phyloP scores from a whole-genome alignment of 1,140 invertebrate species.

The Drosophila littoralis region DNA sequence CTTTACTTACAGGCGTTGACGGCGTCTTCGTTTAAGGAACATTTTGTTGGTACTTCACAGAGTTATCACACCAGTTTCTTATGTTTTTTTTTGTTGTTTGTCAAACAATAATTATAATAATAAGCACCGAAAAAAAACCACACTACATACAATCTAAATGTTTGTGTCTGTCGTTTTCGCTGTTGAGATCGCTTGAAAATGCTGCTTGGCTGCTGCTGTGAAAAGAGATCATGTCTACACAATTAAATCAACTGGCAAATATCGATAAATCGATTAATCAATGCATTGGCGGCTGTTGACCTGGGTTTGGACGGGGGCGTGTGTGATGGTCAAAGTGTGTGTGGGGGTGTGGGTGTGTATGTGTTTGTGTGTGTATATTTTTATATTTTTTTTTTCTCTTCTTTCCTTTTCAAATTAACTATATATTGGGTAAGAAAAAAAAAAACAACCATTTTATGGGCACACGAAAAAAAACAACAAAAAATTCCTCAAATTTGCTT shows the following conservation, averaged over 20 bases:
- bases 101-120: constrained; percentile 43
- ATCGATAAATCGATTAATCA: constrained; percentile 16
- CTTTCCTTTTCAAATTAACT: background rate
- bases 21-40: constrained; percentile 75
- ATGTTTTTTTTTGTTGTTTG: constrained; percentile 9
- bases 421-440: constrained; percentile 4
- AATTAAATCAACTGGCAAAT: constrained; percentile 65
- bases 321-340: constrained; percentile 12
- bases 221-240: constrained; percentile 74
- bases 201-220: constrained; percentile 63
- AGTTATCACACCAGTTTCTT: constrained; percentile 54
- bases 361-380: constrained; percentile 12
- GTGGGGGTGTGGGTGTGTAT: background rate
- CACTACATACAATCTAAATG: constrained; percentile 70
- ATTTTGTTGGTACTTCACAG: constrained; percentile 64
- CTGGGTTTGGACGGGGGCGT: constrained; percentile 5
- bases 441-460: constrained; percentile 32
- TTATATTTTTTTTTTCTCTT: too few species aligned
- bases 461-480: constrained; percentile 39
- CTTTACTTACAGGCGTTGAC: constrained; percentile 75
- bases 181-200: constrained; percentile 47
- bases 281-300: constrained; percentile 13
- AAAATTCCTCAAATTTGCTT: constrained; percentile 1
- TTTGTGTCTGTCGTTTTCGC: constrained; percentile 56
- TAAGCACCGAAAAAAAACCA: constrained; percentile 14